A percentile compares a stretch with the other conserved stretches of the same genome.
Evolutionary conservation across 2,888 invertebrate species (phyloP).

Genomic region (Thymelicus lineola): DNA sequence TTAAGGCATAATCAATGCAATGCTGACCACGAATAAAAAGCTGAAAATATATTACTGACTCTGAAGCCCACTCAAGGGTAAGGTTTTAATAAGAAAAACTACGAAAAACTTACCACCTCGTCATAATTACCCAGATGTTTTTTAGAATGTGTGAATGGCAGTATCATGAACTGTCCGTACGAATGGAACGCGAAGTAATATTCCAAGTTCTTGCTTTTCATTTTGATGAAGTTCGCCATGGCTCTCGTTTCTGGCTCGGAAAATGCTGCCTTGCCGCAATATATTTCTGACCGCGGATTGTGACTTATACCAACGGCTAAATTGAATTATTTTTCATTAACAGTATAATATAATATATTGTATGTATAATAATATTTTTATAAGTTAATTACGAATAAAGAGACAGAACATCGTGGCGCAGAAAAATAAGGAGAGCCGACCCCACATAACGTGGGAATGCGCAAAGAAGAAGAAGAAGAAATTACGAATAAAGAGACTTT

Average conservation of each 20-base stretch:
- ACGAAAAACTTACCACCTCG: conserved; percentile 58
- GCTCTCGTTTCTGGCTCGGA: conserved; percentile 80
- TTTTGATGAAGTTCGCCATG: conserved; percentile 64
- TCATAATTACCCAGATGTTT: conserved; percentile 67
- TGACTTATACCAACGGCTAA: conserved; percentile 57
- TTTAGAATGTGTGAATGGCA: conserved; percentile 80
- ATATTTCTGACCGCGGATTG: conserved; percentile 49
- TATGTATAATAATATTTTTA: too few relatives aligned
- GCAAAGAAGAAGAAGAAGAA: too few relatives aligned
- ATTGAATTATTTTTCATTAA: conserved; percentile 3
- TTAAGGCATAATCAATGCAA: too few relatives aligned
- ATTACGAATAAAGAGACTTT: too few relatives aligned
- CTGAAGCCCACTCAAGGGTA: too few relatives aligned
- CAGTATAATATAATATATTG: not conserved
- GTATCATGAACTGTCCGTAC: conserved; percentile 86
- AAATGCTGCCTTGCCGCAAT: conserved; percentile 75
- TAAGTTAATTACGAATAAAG: too few relatives aligned
- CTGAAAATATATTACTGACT: too few relatives aligned
- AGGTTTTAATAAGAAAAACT: too few relatives aligned
- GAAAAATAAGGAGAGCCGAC: too few relatives aligned
- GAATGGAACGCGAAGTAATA: conserved; percentile 87
- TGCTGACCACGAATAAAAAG: too few relatives aligned
- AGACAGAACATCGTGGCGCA: too few relatives aligned
- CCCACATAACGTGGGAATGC: too few relatives aligned
- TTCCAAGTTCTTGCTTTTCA: conserved; percentile 60